These are phyloP conservation scores for Hetaerina titia DNA, from an alignment of 2,888 invertebrate species.

Conservation along the genomic window DNA sequence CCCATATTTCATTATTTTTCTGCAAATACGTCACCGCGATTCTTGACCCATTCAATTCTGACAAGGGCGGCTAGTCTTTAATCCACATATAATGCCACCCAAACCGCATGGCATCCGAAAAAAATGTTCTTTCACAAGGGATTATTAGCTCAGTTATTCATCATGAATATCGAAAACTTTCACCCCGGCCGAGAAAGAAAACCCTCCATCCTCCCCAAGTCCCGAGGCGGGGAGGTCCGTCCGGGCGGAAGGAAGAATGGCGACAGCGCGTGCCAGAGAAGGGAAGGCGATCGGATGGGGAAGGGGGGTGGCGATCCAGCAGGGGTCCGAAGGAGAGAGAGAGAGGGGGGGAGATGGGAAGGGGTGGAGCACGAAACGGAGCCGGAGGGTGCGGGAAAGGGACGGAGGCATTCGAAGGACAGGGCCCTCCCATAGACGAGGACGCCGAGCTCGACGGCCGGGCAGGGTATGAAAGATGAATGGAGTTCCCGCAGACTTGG, in stretches of 20 bases:
- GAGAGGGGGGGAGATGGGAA: neutral
- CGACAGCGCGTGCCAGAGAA: neutral
- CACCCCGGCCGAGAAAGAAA: too few relatives aligned
- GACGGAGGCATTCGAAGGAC: neutral
- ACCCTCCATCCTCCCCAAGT: too few relatives aligned
- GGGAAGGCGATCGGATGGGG: neutral
- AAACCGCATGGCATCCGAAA: too few relatives aligned
- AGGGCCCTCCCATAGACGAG: neutral
- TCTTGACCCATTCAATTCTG: too few relatives aligned
- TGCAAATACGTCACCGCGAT: too few relatives aligned
- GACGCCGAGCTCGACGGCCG: neutral
- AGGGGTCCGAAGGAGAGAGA: neutral
- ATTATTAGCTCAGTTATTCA: too few relatives aligned
- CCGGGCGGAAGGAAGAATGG: neutral
- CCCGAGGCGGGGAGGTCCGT: too few relatives aligned
- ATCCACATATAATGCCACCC: too few relatives aligned
- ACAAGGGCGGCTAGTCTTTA: too few relatives aligned
- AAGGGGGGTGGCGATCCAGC: neutral
- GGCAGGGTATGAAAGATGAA: neutral
- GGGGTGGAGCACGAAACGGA: neutral
- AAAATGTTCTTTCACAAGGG: too few relatives aligned
- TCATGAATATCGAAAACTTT: too few relatives aligned
- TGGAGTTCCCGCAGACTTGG: neutral
- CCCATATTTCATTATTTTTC: too few relatives aligned
- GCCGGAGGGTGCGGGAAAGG: neutral